Percentiles rank a stretch among this genome's conserved stretches.
These are phyloP conservation scores for Gymnobelideus leadbeateri DNA, from an alignment of 2,113 vertebrate species.

Conservation along the genomic window DNA sequence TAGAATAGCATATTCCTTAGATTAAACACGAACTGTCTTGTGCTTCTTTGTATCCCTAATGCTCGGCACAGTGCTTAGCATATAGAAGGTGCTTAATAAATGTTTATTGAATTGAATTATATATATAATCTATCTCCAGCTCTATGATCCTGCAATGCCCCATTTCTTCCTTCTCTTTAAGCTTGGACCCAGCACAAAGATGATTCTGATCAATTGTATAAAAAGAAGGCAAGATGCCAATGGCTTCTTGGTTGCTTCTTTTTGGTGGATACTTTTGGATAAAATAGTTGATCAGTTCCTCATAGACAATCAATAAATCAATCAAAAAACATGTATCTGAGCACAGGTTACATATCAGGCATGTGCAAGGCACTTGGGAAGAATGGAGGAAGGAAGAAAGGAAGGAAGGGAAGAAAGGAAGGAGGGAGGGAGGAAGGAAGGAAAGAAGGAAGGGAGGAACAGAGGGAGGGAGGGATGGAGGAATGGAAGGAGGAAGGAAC, in stretches of 20 bases:
- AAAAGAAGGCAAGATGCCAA: not conserved
- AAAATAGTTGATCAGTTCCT: not conserved
- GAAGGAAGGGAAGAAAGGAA: too few relatives aligned
- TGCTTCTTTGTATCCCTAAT: not conserved
- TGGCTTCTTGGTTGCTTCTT: not conserved
- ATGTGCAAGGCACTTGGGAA: not conserved
- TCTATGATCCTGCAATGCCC: not conserved
- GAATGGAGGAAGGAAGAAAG: not conserved
- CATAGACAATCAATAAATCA: not conserved
- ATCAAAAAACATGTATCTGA: not conserved
- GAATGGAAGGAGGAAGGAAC: not conserved
- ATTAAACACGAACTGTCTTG: not conserved
- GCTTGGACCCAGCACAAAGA: not conserved
- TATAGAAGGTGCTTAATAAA: not conserved
- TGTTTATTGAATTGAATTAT: not conserved
- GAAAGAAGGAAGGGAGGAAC: too few relatives aligned
- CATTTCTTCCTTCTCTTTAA: not conserved
- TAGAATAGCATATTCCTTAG: not conserved
- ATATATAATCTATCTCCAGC: not conserved
- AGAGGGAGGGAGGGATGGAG: rapidly evolving
- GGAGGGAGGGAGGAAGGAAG: not conserved
- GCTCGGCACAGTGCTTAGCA: not conserved
- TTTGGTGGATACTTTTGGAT: not conserved
- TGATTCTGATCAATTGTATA: not conserved
- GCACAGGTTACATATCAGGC: not conserved